Evolutionary conservation across 2,113 vertebrate genomes (phyloP), one percentile per base, ranked within the genome.

Genomic region (Ictalurus furcatus): DNA sequence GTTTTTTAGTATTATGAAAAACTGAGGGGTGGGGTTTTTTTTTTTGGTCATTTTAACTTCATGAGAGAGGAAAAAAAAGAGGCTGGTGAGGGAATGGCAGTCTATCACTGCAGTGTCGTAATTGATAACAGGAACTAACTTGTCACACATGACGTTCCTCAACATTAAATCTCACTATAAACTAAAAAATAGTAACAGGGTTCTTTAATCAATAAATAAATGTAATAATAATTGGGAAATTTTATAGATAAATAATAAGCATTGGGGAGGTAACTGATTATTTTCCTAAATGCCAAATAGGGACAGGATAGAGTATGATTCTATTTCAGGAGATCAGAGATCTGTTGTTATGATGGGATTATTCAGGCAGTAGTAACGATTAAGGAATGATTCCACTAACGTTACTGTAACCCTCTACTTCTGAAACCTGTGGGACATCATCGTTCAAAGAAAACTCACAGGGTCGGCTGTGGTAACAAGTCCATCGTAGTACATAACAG

Each of bases 401-500:
- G 0, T 69, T 34, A 69, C n/a, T 34, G 13, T 40, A 88, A 71
- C 23, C 2, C 8, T 69, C 28, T 44, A 8, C 56, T 54, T 84
- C 30, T n/a, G 34, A 79, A 40, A 30, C 67, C n/a, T 69, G 67
- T 34, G 5, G n/a, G 11, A 73, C 5, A 82, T 37, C 88, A 21
- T 65, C 79, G 25, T 76, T 56, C 28, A 73, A 79, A 37, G 25
- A 81, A 67, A 80, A 95, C 96, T 96, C 93, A 97, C 96, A 14
- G 93, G 92, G 5, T 97, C 89, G 88, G 78, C 48, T 21, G 73
- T 1, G 0, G 93, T 96, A 65, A 96, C 96, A 83, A 97, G 92
- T n/a, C 96, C 96, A 85, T 97, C 96, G 13, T 97, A 97, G 88
- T 96, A 94, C 94, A 97, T 97, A n/a, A 97, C 95, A 85, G 96